Base-by-base conservation (phyloP, 2,888 invertebrate species). In the Linnaemya vulpina region DNA sequence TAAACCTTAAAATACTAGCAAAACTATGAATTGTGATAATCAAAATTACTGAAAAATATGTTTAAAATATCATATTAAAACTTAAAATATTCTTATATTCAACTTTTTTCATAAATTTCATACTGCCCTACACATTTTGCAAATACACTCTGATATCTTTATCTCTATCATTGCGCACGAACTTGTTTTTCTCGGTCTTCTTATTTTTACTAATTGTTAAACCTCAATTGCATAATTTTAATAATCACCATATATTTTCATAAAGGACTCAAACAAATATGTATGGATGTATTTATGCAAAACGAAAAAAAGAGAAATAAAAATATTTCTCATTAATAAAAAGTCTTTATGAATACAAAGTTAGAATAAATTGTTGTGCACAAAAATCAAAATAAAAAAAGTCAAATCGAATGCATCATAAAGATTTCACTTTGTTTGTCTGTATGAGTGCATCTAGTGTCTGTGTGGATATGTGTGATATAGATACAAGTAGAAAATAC, bases 301-400 rank as follows among this genome's bases (percentile, higher is more conserved):
- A 71, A 17, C 51, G n/a, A 46, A 35, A 63, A 63, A 43, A 74
- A 49, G 9, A 46, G 8, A 70, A 49, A 78, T 15, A 73, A 73
- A 67, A 62, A 43, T 74, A 53, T 68, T 74, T 79, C 83, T 79
- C 83, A 83, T 83, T 83, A 83, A 75, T 62, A 70, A 74, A 80
- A 68, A 63, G 46, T 55, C 68, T 79, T 74, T 75, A 74, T 75
- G 53, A 75, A 78, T 63, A 62, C 55, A 62, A 75, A 75, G 75
- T 74, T 62, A 46, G 60, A 75, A 81, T 81, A 68, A 46, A 43
- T 68, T 68, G 58, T 38, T 70, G 17, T 20, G 15, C 13, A 17
- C 40, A 63, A 51, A 63, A 63, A 11, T 40, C 7, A 35, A 38
- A 63, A n/a, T n/a, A n/a, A 63, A 65, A 63, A 65, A 65, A 68